Base-by-base conservation (phyloP, 1,140 invertebrate genomes). In the Calosoma granatense region DNA sequence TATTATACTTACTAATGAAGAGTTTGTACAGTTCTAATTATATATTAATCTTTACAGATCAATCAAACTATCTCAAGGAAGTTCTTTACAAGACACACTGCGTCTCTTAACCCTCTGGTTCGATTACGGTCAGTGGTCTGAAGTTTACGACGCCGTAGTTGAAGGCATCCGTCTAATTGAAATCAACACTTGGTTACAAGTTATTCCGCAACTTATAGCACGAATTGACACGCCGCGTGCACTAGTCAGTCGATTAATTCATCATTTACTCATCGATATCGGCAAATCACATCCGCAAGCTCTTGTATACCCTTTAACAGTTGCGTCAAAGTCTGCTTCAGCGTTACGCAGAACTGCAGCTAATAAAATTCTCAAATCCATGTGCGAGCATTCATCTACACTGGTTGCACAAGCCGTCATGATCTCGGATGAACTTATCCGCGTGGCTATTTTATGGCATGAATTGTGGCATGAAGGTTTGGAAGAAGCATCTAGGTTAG, bases 361-460 rank as follows among this genome's bases (percentile, higher is more conserved):
- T 0, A 92, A 96, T 67, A 94, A 94, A 69, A 93, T 99, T 51
- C 74, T 99, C 6, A 92, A 94, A 60, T 92, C 85, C 15, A 97
- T 99, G 90, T 85, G 90, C 60, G 95, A 97, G 63, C 92, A 97
- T 71, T 95, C 90, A 56, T 83, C 84, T 19, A 88, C 82, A 14
- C 74, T 99, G 26, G 97, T 99, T 0, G 86, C 91, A 63, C 94
- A 99, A 71, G 95, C 94, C 0, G 82, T 93, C 63, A 88, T 88
- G 87, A 90, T 92, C 20, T 96, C 92, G 60, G 95, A 99, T 65
- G 97, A 99, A 71, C 75, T 99, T 20, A 99, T 99, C 53, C 78
- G 97, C 56, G 95, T 99, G 0, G 96, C 97, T 3, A 99, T 99
- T 58, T 74, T 99, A 1, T 99, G 97, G 97, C 97, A 99, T 72